These are phyloP conservation scores for Stenopsyche tienmushanensis DNA, from an alignment of 1,140 invertebrate genomes.

Conservation along the genomic window DNA sequence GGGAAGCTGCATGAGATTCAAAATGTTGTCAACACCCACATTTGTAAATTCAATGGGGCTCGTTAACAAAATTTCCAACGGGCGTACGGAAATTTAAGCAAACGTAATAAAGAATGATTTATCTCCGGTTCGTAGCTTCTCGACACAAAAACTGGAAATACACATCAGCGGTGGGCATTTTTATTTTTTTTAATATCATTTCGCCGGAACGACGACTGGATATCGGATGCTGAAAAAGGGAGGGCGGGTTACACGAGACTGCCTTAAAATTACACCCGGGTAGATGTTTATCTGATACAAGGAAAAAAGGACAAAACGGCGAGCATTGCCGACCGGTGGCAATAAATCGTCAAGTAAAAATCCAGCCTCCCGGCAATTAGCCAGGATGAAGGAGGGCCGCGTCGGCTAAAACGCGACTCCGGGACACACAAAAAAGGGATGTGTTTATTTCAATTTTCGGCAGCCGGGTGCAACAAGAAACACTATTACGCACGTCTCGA, in stretches of 20 bases:
- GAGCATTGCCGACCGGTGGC: constrained; percentile 7
- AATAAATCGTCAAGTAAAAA: constrained; percentile 41
- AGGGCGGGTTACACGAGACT: neutral
- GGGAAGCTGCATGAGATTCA: no score
- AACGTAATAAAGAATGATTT: no score
- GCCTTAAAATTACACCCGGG: constrained; percentile 12
- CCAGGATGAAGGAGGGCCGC: constrained; percentile 26
- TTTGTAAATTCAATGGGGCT: no score
- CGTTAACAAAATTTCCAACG: no score
- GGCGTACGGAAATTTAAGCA: no score
- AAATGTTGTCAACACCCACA: no score
- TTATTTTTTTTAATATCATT: no score
- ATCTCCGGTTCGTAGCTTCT: no score
- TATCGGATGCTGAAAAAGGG: no score
- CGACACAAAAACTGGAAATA: no score
- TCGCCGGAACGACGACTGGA: no score
- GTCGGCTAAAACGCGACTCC: constrained; percentile 15
- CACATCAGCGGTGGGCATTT: no score
- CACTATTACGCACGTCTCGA: constrained; percentile 34
- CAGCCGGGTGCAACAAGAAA: constrained; percentile 30
- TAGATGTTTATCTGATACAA: constrained; percentile 21
- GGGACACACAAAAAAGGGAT: constrained; percentile 31
- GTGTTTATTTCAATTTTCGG: constrained; percentile 39
- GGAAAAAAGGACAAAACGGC: constrained; percentile 3
- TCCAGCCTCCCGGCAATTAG: constrained; percentile 41